A percentile compares a stretch with the other conserved stretches of the same genome.
These are phyloP conservation scores for Coenonympha arcania DNA, from an alignment of 2,888 invertebrate species.

Conservation along the genomic window DNA sequence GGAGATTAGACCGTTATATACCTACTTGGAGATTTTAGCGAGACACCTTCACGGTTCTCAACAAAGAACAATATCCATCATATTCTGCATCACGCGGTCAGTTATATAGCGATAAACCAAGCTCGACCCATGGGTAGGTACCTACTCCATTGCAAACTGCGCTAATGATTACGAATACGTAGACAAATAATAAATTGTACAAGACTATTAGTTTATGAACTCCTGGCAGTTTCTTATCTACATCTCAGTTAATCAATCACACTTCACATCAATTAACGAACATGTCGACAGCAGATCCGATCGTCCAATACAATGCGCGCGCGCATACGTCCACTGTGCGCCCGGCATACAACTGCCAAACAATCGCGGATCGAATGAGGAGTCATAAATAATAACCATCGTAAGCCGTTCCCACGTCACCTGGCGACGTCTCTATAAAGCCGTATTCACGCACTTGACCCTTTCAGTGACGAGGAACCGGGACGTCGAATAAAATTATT, in stretches of 20 bases:
- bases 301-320: slow-evolving; percentile 9
- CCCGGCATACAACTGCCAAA: slow-evolving; percentile 23
- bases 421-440: slow-evolving; percentile 59
- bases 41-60: no score
- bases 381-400: slow-evolving; percentile 50
- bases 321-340: slow-evolving; percentile 14
- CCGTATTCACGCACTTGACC: slow-evolving; percentile 63
- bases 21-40: no score
- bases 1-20: no score
- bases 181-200: background rate
- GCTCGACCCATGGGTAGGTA: no score
- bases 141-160: no score
- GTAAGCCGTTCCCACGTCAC: slow-evolving; percentile 59
- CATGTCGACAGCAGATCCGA: slow-evolving; percentile 2
- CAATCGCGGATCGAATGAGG: slow-evolving; percentile 35
- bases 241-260: slow-evolving; percentile 20
- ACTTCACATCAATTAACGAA: slow-evolving; percentile 11
- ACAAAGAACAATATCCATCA: no score
- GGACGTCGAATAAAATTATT: slow-evolving; percentile 51
- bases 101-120: no score
- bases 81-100: no score
- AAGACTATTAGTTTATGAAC: background rate
- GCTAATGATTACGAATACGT: no score
- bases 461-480: slow-evolving; percentile 54
- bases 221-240: background rate